A percentile compares a stretch with the other conserved stretches of the same genome.
Conservation (phyloP, 2,888 invertebrate genomes). For the Mythimna ferrago region DNA sequence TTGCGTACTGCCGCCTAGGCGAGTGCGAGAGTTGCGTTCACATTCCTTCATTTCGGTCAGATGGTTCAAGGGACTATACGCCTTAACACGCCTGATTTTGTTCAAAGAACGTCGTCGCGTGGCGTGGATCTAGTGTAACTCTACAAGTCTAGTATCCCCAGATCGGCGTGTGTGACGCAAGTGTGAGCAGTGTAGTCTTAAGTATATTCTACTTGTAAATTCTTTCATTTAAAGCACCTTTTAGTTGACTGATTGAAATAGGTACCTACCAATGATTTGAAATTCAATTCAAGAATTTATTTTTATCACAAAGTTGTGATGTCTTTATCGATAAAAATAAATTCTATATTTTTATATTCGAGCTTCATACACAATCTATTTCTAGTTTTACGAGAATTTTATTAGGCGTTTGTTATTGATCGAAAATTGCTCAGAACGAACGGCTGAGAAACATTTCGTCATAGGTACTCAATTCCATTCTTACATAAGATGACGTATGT, state of each 20-base stretch:
- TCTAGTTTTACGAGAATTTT: not conserved
- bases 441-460: conserved; percentile 7
- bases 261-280: not conserved
- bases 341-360: not conserved
- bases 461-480: conserved; percentile 23
- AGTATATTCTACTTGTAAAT: not conserved
- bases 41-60: no score
- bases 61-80: no score
- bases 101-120: no score
- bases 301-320: not conserved
- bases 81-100: no score
- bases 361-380: not conserved
- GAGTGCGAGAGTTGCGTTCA: no score
- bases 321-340: not conserved
- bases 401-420: not conserved
- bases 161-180: no score
- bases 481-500: conserved; percentile 20
- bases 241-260: not conserved
- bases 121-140: no score
- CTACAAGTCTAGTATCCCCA: no score
- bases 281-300: not conserved
- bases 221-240: not conserved
- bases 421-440: not conserved
- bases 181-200: no score
- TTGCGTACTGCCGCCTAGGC: no score